Evolutionary conservation across 2,888 invertebrate genomes (phyloP), one percentile per base, ranked within the genome.

Genomic region (Altica lythri): DNA sequence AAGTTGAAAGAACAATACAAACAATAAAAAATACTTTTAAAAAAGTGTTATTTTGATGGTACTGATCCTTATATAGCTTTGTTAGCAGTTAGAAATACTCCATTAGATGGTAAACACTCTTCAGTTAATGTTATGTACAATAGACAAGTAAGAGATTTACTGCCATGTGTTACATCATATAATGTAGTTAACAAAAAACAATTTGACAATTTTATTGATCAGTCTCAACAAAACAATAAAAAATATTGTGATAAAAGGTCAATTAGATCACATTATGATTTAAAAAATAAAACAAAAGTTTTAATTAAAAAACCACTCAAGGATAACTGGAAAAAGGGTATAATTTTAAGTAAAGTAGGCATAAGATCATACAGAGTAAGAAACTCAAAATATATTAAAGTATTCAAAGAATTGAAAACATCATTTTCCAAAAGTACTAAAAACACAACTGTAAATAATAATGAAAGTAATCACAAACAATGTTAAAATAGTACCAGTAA

Each of bases 51-150:
- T n/a, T 1, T 18, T n/a, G 49, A 25, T 6, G 4, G 9, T 9
- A 30, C 5, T 16, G 49, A 50, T 34, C 22, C 34, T 22, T 42
- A 42, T 50, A 22, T 43, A 32, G 49, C 49, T 19, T 9, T 47
- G 4, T 25, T 47, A 27, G 19, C 19, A 2, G 25, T 25, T 10
- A 19, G 37, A n/a, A 47, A 37, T 22, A 37, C 37, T 4, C 47
- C 38, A 14, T 9, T 46, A 22, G 19, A 35, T 22, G 34, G 35
- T 22, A 2, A 46, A 35, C 13, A 17, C 19, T 35, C 34, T 6
- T 25, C 34, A 17, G 34, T 30, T 8, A 25, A 34, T 35, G n/a
- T 46, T 9, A 30, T 46, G 18, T 30, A 30, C 19, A 13, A 16
- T 17, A 43, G 43, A 43, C 4, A 25, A 8, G 10, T 25, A 14